Percentiles rank a stretch among this genome's conserved stretches.
Conservation (phyloP, 2,888 invertebrate genomes). For the Ernsta delagoae region DNA sequence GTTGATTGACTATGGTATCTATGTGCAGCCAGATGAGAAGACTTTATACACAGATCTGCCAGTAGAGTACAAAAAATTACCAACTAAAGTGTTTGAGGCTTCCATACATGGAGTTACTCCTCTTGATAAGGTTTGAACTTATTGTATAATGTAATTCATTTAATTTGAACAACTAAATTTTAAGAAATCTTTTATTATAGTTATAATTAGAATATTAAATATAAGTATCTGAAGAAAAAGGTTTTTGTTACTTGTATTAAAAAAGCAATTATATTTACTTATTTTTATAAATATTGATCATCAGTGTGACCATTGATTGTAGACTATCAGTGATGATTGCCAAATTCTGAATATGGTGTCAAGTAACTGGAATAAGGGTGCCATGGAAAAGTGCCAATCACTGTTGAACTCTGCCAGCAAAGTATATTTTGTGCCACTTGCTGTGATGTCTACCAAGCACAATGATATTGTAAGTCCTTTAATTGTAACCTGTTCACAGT, state of each 20-base stretch:
- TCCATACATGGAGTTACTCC: conserved; percentile 65
- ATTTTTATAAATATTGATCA: too few species aligned
- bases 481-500: neutral
- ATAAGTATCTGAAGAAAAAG: too few species aligned
- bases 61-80: conserved; percentile 53
- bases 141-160: neutral
- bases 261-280: too few species aligned
- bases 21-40: conserved; percentile 52
- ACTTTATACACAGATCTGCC: conserved; percentile 55
- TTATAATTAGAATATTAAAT: too few species aligned
- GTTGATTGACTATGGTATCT: conserved; percentile 62
- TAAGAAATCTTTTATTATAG: too few species aligned
- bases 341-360: conserved; percentile 49
- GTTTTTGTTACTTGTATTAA: too few species aligned
- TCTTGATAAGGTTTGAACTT: conserved; percentile 54
- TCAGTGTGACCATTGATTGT: conserved; percentile 17
- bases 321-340: conserved; percentile 53
- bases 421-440: conserved; percentile 55
- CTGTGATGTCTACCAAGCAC: conserved; percentile 52
- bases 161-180: neutral
- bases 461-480: conserved; percentile 62
- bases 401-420: conserved; percentile 50
- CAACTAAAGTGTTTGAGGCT: conserved; percentile 65
- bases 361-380: conserved; percentile 54
- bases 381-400: conserved; percentile 50